Conservation (phyloP, 2,113 vertebrate genomes). For the Aspiorhynchus laticeps region DNA sequence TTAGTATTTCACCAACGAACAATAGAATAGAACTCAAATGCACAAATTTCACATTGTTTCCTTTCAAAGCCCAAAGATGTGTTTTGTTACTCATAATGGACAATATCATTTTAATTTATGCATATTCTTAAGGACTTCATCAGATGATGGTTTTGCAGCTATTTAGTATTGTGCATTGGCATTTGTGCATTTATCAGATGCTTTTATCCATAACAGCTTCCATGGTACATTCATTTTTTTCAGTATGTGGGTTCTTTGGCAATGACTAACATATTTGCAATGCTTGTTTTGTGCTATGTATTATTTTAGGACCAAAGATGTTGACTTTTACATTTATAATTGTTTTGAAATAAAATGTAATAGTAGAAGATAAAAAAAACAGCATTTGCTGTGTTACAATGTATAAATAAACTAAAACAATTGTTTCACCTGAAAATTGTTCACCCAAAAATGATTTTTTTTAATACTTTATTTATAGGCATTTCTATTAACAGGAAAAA, state of each 20-base stretch:
- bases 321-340: background rate
- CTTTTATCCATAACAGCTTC: background rate
- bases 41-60: constrained; percentile 37
- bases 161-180: background rate
- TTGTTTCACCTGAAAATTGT: no score
- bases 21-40: constrained; percentile 33
- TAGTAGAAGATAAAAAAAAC: no score
- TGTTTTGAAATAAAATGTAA: background rate
- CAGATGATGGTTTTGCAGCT: background rate
- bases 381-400: no score
- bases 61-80: constrained; percentile 20
- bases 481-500: no score
- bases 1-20: constrained; percentile 47
- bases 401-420: no score
- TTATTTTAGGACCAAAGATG: background rate
- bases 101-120: constrained; percentile 47
- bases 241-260: background rate
- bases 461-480: no score
- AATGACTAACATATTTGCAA: background rate
- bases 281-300: background rate
- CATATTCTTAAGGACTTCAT: constrained; percentile 31
- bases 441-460: no score
- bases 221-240: constrained; percentile 5
- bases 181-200: background rate
- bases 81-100: constrained; percentile 44